These are phyloP conservation scores for Drosophila lacertosa DNA, from an alignment of 1,140 invertebrate species.

Conservation along the genomic window DNA sequence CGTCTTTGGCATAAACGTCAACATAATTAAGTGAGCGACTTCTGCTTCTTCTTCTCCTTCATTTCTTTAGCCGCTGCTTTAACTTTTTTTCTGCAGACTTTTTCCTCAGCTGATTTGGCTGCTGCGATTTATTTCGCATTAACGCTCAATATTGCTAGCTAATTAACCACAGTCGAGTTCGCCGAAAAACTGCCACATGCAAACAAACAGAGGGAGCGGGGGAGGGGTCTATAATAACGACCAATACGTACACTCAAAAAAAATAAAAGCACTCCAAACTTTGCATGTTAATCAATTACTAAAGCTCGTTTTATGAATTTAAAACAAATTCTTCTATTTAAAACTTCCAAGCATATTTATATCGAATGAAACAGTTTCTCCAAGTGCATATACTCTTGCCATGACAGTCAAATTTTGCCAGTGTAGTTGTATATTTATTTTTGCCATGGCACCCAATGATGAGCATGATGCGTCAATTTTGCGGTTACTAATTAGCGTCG, in stretches of 20 bases:
- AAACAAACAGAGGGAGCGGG: slow-evolving; percentile 13
- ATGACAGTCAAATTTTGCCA: background rate
- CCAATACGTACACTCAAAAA: slow-evolving; percentile 20
- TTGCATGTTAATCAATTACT: too few species aligned
- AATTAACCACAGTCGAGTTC: slow-evolving; percentile 70
- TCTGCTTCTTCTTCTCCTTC: slow-evolving; percentile 29
- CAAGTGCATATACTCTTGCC: background rate
- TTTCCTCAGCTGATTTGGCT: slow-evolving; percentile 40
- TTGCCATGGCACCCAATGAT: slow-evolving; percentile 33
- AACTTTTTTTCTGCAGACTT: slow-evolving; percentile 42
- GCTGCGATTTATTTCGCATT: slow-evolving; percentile 81
- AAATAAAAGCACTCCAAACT: too few species aligned
- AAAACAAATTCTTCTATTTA: too few species aligned
- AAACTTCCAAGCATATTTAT: too few species aligned
- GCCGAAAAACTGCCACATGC: slow-evolving; percentile 56
- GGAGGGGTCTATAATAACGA: slow-evolving; percentile 40
- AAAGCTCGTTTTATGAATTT: too few species aligned
- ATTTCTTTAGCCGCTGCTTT: slow-evolving; percentile 13
- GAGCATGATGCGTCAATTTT: slow-evolving; percentile 77
- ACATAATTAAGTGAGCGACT: slow-evolving; percentile 78
- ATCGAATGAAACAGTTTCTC: too few species aligned
- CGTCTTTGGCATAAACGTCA: slow-evolving; percentile 70
- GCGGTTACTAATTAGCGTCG: slow-evolving; percentile 69
- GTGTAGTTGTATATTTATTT: slow-evolving; percentile 18
- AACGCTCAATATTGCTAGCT: slow-evolving; percentile 80